phyloP scores from a whole-genome alignment of 2,797 vertebrate genomes.

The Vespertilio murinus region DNA sequence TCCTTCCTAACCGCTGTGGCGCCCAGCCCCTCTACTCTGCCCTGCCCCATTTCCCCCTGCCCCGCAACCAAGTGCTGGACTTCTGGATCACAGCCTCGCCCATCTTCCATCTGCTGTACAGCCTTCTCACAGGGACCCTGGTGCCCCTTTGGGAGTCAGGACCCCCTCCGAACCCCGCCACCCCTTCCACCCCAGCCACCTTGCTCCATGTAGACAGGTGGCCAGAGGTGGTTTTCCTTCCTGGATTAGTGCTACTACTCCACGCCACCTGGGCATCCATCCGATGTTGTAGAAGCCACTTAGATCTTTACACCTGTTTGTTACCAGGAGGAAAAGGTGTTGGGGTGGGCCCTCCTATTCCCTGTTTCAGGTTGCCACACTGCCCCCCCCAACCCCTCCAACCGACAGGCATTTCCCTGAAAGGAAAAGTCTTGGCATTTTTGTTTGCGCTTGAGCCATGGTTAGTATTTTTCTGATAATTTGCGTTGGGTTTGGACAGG shows the following conservation, averaged over 20 bases:
- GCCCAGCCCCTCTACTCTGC: not conserved
- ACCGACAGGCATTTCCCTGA: not conserved
- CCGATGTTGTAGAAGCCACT: not conserved
- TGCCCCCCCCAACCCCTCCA: not conserved
- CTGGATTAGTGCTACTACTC: not conserved
- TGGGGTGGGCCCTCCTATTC: not conserved
- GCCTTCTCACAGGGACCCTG: not conserved
- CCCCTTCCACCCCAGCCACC: not conserved
- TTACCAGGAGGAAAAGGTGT: not conserved
- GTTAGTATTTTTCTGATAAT: constrained; percentile 1
- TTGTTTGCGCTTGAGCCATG: not conserved
- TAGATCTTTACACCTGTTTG: not conserved
- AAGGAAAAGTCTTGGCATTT: not conserved
- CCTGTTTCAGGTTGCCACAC: not conserved
- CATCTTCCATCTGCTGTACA: not conserved
- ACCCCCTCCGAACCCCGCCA: not conserved
- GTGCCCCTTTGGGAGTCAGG: not conserved
- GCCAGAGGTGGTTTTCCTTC: not conserved
- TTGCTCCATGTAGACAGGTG: not conserved
- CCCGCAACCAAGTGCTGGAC: not conserved
- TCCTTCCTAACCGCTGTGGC: not conserved
- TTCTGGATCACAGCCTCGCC: not conserved
- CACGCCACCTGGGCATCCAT: not conserved
- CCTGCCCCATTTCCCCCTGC: not conserved
- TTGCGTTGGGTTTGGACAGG: not conserved